Percentiles rank a stretch among this genome's conserved stretches.
Conservation (phyloP, 1,140 invertebrate species). For the Anoplophora glabripennis region DNA sequence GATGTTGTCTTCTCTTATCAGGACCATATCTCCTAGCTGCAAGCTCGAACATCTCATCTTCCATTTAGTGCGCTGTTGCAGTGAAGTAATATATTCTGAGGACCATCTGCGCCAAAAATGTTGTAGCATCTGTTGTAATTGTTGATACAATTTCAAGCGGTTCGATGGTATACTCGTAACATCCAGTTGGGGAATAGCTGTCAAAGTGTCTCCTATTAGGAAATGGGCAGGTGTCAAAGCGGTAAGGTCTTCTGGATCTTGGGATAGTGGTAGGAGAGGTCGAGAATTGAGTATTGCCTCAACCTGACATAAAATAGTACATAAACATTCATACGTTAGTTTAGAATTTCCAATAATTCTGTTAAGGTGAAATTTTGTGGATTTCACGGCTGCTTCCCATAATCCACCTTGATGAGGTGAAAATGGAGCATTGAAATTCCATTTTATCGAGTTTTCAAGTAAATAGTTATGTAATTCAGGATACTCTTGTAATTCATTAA, state of each 20-base stretch:
- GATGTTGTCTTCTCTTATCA: conserved; percentile 22
- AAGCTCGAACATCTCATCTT: background rate
- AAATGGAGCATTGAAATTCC: conserved; percentile 41
- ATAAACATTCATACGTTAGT: conserved; percentile 27
- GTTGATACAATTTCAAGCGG: too few species aligned
- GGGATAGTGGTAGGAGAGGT: conserved; percentile 10
- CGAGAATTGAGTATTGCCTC: conserved; percentile 25
- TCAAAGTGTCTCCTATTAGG: conserved; percentile 34
- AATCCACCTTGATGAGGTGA: conserved; percentile 28
- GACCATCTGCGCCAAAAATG: conserved; percentile 27
- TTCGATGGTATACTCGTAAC: background rate
- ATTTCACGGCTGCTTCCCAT: conserved; percentile 16
- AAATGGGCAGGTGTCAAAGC: conserved; percentile 34
- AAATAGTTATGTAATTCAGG: background rate
- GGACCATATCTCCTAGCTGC: background rate
- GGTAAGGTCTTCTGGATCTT: conserved; percentile 18
- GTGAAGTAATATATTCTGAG: conserved; percentile 24
- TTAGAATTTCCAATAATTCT: conserved; percentile 5
- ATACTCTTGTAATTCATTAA: background rate
- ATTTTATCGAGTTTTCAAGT: conserved; percentile 18
- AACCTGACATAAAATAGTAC: conserved; percentile 21
- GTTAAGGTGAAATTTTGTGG: conserved; percentile 20
- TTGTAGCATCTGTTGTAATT: background rate
- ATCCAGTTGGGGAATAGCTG: conserved; percentile 5
- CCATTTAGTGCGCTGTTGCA: conserved; percentile 22